phyloP scores from a whole-genome alignment of 2,113 vertebrate species.

The Cryptotis parvus region DNA sequence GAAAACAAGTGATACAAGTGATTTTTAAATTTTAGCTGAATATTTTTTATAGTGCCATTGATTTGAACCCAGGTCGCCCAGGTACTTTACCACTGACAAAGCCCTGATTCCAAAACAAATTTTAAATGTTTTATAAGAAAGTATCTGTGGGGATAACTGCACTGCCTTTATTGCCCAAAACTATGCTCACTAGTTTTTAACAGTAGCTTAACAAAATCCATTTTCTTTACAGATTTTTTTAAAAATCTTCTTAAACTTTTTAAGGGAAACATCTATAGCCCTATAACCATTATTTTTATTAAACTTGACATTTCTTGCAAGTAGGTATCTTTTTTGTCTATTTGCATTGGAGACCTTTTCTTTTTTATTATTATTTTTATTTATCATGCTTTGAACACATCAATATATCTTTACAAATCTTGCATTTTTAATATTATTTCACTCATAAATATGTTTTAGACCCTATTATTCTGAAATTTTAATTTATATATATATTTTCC shows the following conservation, averaged over 20 bases:
- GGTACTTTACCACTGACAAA: too few relatives aligned
- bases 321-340: neutral
- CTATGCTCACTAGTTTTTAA: neutral
- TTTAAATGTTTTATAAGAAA: slow-evolving; percentile 3
- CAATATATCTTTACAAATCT: neutral
- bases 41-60: too few relatives aligned
- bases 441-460: slow-evolving; percentile 1
- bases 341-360: neutral
- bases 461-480: neutral
- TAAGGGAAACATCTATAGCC: neutral
- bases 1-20: too few relatives aligned
- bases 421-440: neutral
- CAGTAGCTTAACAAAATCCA: neutral
- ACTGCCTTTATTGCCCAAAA: neutral
- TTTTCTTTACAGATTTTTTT: too few relatives aligned
- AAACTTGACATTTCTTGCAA: neutral
- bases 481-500: neutral
- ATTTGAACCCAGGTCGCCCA: too few relatives aligned
- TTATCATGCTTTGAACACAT: neutral
- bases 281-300: neutral
- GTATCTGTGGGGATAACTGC: neutral
- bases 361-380: neutral
- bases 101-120: too few relatives aligned
- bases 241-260: neutral
- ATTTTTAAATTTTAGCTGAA: too few relatives aligned